Evolutionary conservation across 2,888 invertebrate species (phyloP).

Genomic region (Callinectes sapidus): DNA sequence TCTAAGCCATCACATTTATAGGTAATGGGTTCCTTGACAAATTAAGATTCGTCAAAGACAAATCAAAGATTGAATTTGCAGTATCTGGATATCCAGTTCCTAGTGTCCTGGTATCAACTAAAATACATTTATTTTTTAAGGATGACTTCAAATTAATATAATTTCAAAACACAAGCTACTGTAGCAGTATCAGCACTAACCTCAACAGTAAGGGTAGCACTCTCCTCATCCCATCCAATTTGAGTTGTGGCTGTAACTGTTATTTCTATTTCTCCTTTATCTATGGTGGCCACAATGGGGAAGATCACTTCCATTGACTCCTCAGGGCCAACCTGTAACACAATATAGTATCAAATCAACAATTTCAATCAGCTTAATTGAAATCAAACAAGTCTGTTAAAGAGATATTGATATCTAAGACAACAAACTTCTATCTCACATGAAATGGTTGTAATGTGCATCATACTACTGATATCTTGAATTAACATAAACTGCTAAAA

Average conservation of each 20-base stretch:
- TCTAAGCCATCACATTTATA: neutral
- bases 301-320: constrained; percentile 76
- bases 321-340: constrained; percentile 75
- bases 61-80: neutral
- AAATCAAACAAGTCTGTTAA: no score
- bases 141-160: neutral
- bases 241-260: constrained; percentile 78
- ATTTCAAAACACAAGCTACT: neutral
- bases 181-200: constrained; percentile 39
- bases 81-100: no score
- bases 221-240: constrained; percentile 76
- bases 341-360: neutral
- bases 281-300: constrained; percentile 78
- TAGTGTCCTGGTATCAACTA: no score
- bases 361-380: no score
- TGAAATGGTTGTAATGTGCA: no score
- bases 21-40: no score
- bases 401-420: no score
- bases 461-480: no score
- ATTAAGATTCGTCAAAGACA: no score
- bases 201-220: constrained; percentile 73
- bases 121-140: no score
- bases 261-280: constrained; percentile 77
- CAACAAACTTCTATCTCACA: no score
- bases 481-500: no score